Conservation (phyloP, 1,140 invertebrate species). For the Neuroterus valhalla region DNA sequence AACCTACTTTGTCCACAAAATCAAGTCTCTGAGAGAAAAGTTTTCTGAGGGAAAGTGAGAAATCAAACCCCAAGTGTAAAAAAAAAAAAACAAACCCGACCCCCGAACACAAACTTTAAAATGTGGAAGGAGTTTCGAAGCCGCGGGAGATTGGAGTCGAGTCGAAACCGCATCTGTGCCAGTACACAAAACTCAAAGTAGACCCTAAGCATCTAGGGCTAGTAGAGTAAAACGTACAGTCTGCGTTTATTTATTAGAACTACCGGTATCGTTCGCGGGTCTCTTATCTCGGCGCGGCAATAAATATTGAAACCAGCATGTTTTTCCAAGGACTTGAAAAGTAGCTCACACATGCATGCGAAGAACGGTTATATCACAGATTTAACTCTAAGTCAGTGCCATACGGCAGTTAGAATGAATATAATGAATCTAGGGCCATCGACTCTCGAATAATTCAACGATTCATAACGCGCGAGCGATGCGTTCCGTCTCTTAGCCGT, state of each 20-base stretch:
- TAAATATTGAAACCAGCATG: conserved; percentile 35
- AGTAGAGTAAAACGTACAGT: background rate
- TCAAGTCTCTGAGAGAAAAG: conserved; percentile 89
- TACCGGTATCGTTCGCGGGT: background rate
- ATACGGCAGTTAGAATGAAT: conserved; percentile 48
- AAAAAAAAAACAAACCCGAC: conserved; percentile 41
- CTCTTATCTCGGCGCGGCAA: background rate
- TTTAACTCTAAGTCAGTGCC: conserved; percentile 53
- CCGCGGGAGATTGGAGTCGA: background rate
- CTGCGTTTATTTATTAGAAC: conserved; percentile 3
- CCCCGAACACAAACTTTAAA: background rate
- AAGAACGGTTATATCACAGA: conserved; percentile 2
- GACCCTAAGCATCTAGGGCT: conserved; percentile 9
- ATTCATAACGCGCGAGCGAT: conserved; percentile 29
- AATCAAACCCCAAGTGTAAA: conserved; percentile 50
- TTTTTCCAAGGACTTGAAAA: conserved; percentile 52
- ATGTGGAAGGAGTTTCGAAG: background rate
- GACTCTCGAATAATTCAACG: background rate
- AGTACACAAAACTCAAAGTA: conserved; percentile 50
- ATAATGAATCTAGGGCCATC: conserved; percentile 35
- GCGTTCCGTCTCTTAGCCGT: conserved; percentile 57
- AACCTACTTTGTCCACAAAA: conserved; percentile 95
- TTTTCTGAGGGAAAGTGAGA: conserved; percentile 78
- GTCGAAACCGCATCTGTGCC: conserved; percentile 45
- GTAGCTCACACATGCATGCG: conserved; percentile 39